Base-by-base conservation (phyloP, 2,888 invertebrate genomes). In the Drosophila seclusa region DNA sequence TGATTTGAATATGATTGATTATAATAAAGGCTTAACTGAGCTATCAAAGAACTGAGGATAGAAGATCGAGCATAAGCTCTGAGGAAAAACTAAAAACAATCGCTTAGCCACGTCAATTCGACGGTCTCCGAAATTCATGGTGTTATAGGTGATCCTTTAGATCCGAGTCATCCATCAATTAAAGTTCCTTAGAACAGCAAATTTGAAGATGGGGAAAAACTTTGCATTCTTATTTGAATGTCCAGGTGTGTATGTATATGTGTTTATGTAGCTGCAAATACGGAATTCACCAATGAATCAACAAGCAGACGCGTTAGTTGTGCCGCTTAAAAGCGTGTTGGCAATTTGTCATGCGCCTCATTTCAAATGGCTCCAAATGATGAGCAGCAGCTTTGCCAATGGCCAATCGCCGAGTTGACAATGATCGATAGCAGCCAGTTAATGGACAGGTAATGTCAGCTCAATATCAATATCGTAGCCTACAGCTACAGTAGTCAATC, bases 401-500 rank as follows among this genome's bases (percentile, higher is more conserved):
- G 49, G 18, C 13, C 57, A 61, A 38, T 45, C 31, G 34, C n/a
- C 13, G 24, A 32, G 40, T 29, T 76, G 67, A 61, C 73, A 61
- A 31, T 77, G 68, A 77, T 77, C 68, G 68, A 77, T 73, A 62
- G 34, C 34, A 3, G 1, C 5, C 27, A n/a, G 40, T 3, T 50
- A 48, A 57, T 48, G 29, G 45, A 27, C 55, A 34, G 58, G n/a
- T 59, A 65, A 60, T 73, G 38, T 67, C 76, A 64, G 27, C 50
- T 58, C 53, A 71, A 72, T 76, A 73, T 58, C 49, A 72, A 76
- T 74, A 78, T 62, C 49, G 58, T 53, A 10, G 45, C 16, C 16
- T 8, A 24, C 24, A 8, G 45, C 40, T 21, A 40, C 55, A 29
- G 55, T 38, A n/a, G 27, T 18, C n/a, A 8, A 11, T 40, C 36